phyloP scores from a whole-genome alignment of 1,140 invertebrate genomes.

The Daktulosphaira vitifoliae region DNA sequence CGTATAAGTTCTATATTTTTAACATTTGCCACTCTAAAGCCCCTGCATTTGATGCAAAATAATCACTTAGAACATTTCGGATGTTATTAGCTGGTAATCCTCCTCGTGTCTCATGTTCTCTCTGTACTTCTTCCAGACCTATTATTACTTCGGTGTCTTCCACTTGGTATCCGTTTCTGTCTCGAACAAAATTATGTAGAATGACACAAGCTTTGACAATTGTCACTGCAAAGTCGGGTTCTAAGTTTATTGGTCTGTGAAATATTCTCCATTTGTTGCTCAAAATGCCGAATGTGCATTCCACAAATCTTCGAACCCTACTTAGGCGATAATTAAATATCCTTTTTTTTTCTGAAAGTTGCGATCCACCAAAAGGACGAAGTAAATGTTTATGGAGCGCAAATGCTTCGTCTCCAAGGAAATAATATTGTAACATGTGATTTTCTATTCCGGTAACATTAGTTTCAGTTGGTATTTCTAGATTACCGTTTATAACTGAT shows the following conservation, averaged over 20 bases:
- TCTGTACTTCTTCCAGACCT: conserved; percentile 33
- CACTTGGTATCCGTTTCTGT: conserved; percentile 35
- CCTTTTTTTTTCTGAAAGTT: conserved; percentile 36
- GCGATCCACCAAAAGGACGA: conserved; percentile 38
- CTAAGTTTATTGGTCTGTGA: conserved; percentile 39
- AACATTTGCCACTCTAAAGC: not conserved
- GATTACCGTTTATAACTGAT: not conserved
- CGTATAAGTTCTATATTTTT: conserved; percentile 5
- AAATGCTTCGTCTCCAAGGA: conserved; percentile 45
- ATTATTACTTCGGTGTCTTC: conserved; percentile 34
- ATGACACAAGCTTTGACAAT: conserved; percentile 40
- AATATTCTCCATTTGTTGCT: conserved; percentile 40
- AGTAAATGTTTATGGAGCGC: conserved; percentile 41
- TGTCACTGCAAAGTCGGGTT: conserved; percentile 36
- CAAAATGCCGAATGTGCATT: conserved; percentile 45
- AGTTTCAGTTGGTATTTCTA: conserved; percentile 4
- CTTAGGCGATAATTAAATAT: conserved; percentile 43
- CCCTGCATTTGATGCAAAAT: conserved; percentile 5
- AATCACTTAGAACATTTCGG: conserved; percentile 1
- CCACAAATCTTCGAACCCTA: conserved; percentile 41
- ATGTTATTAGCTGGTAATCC: not conserved
- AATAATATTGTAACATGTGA: conserved; percentile 13
- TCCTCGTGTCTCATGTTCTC: not conserved
- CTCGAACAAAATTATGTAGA: conserved; percentile 40
- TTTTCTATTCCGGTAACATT: conserved; percentile 35